Conservation (phyloP, 1,140 invertebrate genomes). For the Eulimnadia texana region DNA sequence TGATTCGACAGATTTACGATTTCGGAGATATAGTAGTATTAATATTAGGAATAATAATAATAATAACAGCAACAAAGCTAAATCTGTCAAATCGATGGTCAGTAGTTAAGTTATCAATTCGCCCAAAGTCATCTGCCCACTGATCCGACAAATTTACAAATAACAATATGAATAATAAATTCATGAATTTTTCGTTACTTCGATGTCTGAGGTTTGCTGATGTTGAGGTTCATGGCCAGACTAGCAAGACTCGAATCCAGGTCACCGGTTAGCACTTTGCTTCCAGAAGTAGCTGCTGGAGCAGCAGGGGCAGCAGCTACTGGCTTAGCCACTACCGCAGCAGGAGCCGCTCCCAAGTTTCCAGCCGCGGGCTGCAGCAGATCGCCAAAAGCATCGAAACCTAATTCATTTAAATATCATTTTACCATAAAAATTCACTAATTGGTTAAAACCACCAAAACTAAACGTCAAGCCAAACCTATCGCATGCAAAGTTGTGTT, state of each 20-base stretch:
- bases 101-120: too few relatives aligned
- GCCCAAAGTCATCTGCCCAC: neutral
- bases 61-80: neutral
- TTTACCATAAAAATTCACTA: neutral
- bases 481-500: too few relatives aligned
- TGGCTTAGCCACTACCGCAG: conserved; percentile 25
- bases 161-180: conserved; percentile 2
- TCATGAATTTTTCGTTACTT: neutral
- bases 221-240: conserved; percentile 78
- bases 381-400: conserved; percentile 56
- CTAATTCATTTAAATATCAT: conserved; percentile 24
- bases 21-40: too few relatives aligned
- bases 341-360: conserved; percentile 26
- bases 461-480: too few relatives aligned
- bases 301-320: conserved; percentile 8
- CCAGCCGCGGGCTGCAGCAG: conserved; percentile 42
- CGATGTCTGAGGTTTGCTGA: conserved; percentile 55
- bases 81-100: too few relatives aligned
- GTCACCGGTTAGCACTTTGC: conserved; percentile 72
- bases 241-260: conserved; percentile 79
- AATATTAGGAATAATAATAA: too few relatives aligned
- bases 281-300: conserved; percentile 29
- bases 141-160: neutral
- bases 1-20: too few relatives aligned
- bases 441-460: neutral